These are phyloP conservation scores for Physella acuta DNA, from an alignment of 1,140 invertebrate species.

Conservation along the genomic window DNA sequence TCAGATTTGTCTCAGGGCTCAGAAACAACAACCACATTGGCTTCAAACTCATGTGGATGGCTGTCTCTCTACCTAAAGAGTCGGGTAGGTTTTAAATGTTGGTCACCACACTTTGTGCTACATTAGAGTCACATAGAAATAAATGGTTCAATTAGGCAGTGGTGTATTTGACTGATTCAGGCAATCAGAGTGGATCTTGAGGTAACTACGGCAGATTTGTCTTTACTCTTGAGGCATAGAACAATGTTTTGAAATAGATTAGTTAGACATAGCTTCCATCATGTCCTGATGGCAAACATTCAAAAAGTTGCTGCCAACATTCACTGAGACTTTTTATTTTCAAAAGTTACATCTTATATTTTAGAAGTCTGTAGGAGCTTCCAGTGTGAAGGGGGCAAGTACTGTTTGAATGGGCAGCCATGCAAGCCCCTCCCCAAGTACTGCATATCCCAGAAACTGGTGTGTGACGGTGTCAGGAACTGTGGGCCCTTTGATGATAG, in stretches of 20 bases:
- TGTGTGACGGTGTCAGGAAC: slow-evolving; percentile 44
- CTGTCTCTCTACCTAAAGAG: slow-evolving; percentile 2
- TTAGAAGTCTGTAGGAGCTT: slow-evolving; percentile 33
- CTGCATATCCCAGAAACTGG: slow-evolving; percentile 40
- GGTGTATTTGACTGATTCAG: no score
- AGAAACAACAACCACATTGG: neutral
- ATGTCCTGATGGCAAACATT: no score
- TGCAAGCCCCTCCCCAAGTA: slow-evolving; percentile 34
- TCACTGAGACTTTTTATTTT: no score
- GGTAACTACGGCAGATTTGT: no score
- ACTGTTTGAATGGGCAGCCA: slow-evolving; percentile 31
- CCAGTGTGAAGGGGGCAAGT: slow-evolving; percentile 35
- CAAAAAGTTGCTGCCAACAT: no score
- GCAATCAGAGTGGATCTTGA: no score
- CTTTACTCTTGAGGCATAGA: no score
- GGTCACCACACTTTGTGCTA: neutral
- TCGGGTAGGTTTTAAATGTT: no score
- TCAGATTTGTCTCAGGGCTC: slow-evolving; percentile 11
- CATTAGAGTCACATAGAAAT: neutral
- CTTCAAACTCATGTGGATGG: slow-evolving; percentile 22
- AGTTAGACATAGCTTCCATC: no score
- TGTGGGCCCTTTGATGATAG: slow-evolving; percentile 46
- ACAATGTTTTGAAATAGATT: no score
- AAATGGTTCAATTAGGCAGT: neutral
- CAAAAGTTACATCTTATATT: no score